Base-by-base conservation (phyloP, 92 coral and sea anemone species). In the Paragorgia papillata region DNA sequence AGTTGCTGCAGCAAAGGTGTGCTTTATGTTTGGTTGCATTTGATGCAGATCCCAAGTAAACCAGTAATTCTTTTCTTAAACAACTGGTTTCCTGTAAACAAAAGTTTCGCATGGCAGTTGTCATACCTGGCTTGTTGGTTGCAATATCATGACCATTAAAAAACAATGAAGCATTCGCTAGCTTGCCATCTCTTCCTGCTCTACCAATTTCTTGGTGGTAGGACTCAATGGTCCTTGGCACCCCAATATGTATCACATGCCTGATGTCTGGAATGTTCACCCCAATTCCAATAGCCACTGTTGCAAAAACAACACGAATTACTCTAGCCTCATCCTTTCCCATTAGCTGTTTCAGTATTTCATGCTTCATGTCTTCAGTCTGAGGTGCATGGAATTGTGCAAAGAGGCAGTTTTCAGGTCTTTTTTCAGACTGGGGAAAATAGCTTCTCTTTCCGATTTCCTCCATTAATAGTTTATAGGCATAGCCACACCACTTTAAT, bases 201-300 rank as follows among this genome's bases (percentile, higher is more conserved):
- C 86, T 66, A 3, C 89, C 89, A 0, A 75, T 59, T 57, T 85
- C 89, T 53, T 85, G 89, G 64, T 62, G 80, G 60, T 81, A 85
- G 0, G 82, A 57, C 2, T 66, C 80, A 1, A 86, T 65, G 27
- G 84, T 82, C 29, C 79, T 55, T 21, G 87, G 90, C 2, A 60
- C 84, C 56, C 76, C 87, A 26, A 86, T 50, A 58, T 86, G 90
- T 9, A 86, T 66, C 1, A 86, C 84, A 20, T 86, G 66, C 29
- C 89, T 34, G 3, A 86, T 82, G 31, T 71, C 76, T 1, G 79
- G 86, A 14, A 85, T 80, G 68, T 80, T 85, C 0, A 80, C 89
- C 9, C 89, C 85, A 64, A 80, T 73, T 13, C 89, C 85, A 1
- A 85, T 73, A 19, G 89, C 89, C 1, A 80, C 79, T n/a, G 89